These are phyloP conservation scores for Gari tellinella DNA, from an alignment of 2,888 invertebrate genomes.

Conservation along the genomic window DNA sequence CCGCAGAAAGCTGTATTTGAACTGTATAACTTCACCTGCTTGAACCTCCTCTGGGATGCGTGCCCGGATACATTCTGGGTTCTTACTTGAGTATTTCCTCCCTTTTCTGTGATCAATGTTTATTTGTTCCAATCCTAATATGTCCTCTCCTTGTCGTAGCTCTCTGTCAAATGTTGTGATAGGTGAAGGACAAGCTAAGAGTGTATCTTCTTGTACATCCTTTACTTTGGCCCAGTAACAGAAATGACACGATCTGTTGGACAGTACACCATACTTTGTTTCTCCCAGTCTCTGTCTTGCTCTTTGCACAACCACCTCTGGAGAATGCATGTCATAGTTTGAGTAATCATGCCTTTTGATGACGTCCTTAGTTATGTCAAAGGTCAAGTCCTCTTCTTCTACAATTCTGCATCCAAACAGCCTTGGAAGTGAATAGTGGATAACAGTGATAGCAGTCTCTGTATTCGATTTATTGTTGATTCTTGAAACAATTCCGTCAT, in stretches of 20 bases:
- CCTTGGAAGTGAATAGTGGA: conserved; percentile 22
- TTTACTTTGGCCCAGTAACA: conserved; percentile 51
- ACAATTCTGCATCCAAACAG: conserved; percentile 20
- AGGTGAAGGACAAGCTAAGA: not conserved
- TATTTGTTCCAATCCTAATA: conserved; percentile 6
- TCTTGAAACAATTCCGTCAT: conserved; percentile 31
- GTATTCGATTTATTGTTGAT: not conserved
- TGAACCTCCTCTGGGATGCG: conserved; percentile 31
- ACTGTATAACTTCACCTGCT: conserved; percentile 28
- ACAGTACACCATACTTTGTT: conserved; percentile 28
- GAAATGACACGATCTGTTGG: conserved; percentile 41
- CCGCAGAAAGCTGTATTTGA: conserved; percentile 3
- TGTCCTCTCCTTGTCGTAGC: not conserved
- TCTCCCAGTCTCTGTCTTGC: conserved; percentile 42
- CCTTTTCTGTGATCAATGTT: conserved; percentile 26
- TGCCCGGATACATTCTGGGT: conserved; percentile 3
- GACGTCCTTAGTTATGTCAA: conserved; percentile 15
- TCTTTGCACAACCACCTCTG: conserved; percentile 29
- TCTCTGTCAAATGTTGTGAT: not conserved
- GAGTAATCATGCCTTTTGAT: conserved; percentile 24
- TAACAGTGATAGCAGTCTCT: conserved; percentile 18
- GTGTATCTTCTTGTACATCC: conserved; percentile 2
- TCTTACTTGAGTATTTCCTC: conserved; percentile 23
- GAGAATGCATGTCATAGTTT: conserved; percentile 7
- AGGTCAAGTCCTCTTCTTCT: conserved; percentile 12